phyloP scores from a whole-genome alignment of 1,140 invertebrate genomes.

The Helicoverpa zea region DNA sequence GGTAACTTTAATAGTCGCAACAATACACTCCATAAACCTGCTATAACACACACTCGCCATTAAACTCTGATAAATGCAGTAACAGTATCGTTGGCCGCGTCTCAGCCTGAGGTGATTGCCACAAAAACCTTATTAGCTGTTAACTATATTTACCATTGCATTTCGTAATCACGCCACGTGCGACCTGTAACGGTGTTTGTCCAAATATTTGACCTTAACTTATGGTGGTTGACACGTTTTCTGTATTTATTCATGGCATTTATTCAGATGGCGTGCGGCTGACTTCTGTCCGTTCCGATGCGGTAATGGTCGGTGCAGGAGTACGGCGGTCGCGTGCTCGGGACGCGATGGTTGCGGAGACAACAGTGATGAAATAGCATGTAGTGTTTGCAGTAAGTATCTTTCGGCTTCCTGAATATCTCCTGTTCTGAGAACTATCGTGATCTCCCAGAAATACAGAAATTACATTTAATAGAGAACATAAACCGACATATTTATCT shows the following conservation, averaged over 20 bases:
- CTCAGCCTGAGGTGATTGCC: not conserved
- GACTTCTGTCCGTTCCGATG: constrained; percentile 93
- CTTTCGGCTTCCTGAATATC: not conserved
- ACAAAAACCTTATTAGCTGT: constrained; percentile 33
- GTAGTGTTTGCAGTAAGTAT: constrained; percentile 95
- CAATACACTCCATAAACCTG: not conserved
- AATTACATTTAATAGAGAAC: too few relatives aligned
- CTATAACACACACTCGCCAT: not conserved
- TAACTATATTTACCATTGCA: constrained; percentile 21
- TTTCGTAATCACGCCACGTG: constrained; percentile 61
- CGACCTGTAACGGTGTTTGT: constrained; percentile 61
- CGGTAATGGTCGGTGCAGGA: constrained; percentile 94
- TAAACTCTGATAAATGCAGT: constrained; percentile 7
- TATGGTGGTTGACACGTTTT: constrained; percentile 44
- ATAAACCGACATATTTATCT: too few relatives aligned
- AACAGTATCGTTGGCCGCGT: not conserved
- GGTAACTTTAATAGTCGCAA: constrained; percentile 18
- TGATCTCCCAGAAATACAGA: too few relatives aligned
- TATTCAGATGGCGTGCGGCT: constrained; percentile 80
- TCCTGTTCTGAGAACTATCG: too few relatives aligned
- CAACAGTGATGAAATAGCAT: constrained; percentile 94
- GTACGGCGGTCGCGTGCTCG: constrained; percentile 94
- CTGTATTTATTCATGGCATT: constrained; percentile 23
- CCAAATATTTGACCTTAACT: constrained; percentile 62
- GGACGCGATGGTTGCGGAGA: constrained; percentile 96